phyloP scores from a whole-genome alignment of 64 coral and sea anemone genomes.

The Porites lutea region DNA sequence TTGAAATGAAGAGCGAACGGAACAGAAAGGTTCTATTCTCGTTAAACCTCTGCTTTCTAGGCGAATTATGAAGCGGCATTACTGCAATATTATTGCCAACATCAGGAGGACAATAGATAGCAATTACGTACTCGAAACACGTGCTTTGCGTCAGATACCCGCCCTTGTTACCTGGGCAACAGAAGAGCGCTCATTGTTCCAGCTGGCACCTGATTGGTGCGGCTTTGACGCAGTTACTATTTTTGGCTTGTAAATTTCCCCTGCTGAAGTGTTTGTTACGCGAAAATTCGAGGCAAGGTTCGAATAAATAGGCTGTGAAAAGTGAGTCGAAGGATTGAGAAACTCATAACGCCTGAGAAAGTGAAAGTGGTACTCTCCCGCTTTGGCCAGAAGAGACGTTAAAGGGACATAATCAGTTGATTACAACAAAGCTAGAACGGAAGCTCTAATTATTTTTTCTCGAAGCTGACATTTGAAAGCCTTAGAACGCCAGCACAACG shows the following conservation, averaged over 20 bases:
- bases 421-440: not conserved
- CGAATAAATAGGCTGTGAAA: not conserved
- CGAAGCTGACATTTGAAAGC: not conserved
- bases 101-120: not conserved
- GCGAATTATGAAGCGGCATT: not conserved
- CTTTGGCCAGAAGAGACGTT: not conserved
- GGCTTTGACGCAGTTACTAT: constrained; percentile 57
- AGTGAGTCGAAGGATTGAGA: not conserved
- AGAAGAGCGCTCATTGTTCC: not conserved
- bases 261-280: constrained; percentile 22
- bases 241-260: constrained; percentile 45
- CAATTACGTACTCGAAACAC: constrained; percentile 25
- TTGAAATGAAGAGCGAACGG: not conserved
- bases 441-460: not conserved
- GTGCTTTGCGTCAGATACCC: constrained; percentile 54
- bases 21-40: not conserved
- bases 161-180: constrained; percentile 60
- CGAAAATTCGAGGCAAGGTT: constrained; percentile 33
- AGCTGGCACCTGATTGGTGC: constrained; percentile 52
- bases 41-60: not conserved
- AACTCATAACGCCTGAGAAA: not conserved
- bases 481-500: constrained; percentile 7
- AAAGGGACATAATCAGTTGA: not conserved
- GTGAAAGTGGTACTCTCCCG: not conserved
- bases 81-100: not conserved